These are phyloP conservation scores for Tychaedon coryphoeus DNA, from an alignment of 2,113 vertebrate species.

Conservation along the genomic window DNA sequence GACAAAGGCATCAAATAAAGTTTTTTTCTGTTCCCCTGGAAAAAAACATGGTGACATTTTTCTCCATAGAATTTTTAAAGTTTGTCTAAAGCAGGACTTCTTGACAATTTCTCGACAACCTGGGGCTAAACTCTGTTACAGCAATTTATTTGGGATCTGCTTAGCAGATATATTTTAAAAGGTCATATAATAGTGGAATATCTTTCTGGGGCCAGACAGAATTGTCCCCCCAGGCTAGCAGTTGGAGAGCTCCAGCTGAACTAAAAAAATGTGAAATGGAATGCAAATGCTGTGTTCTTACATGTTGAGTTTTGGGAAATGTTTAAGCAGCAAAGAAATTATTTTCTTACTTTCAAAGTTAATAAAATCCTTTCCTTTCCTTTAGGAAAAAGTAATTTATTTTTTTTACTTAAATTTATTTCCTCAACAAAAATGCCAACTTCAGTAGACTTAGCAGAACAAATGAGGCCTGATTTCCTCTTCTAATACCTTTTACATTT, in stretches of 20 bases:
- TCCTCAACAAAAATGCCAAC: not conserved
- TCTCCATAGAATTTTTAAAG: not conserved
- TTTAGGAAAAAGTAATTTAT: not conserved
- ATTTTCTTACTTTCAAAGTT: slow-evolving; percentile 1
- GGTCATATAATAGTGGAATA: slow-evolving; percentile 60
- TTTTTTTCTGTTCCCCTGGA: not conserved
- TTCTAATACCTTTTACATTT: not conserved
- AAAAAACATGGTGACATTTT: slow-evolving; percentile 26
- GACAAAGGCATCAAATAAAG: not conserved
- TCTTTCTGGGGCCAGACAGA: slow-evolving; percentile 48
- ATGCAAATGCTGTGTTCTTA: slow-evolving; percentile 35
- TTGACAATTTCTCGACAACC: slow-evolving; percentile 17
- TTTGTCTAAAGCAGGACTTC: slow-evolving; percentile 47
- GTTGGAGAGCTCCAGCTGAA: slow-evolving; percentile 27
- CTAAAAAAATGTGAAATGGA: not conserved
- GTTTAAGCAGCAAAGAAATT: not conserved
- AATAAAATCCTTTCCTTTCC: not conserved
- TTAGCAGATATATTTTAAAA: slow-evolving; percentile 60
- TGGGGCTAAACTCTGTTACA: slow-evolving; percentile 41
- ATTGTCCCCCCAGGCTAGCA: slow-evolving; percentile 50
- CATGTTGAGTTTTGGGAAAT: slow-evolving; percentile 28
- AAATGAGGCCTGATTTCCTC: not conserved
- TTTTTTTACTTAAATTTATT: not conserved
- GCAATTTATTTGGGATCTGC: slow-evolving; percentile 59
- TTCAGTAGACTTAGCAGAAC: not conserved